These are phyloP conservation scores for Drosophila buzzatii DNA, from an alignment of 2,888 invertebrate species.

Conservation along the genomic window DNA sequence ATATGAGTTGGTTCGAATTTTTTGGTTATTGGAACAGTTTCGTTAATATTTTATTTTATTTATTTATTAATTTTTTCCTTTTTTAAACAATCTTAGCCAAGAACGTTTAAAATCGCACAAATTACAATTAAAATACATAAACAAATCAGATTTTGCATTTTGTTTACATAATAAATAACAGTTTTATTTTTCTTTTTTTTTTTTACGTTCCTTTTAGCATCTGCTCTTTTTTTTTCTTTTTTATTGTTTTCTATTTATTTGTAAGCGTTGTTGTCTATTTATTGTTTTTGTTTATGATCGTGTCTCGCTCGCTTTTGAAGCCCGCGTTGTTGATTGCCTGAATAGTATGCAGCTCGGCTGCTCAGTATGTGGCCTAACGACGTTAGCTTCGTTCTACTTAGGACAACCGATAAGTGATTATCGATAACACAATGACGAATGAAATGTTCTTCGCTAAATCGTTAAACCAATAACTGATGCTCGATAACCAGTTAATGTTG, in stretches of 20 bases:
- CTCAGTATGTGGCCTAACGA: slow-evolving; percentile 62
- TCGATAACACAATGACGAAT: slow-evolving; percentile 12
- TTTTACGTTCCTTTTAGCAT: not conserved
- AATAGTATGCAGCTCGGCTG: slow-evolving; percentile 62
- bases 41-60: not conserved
- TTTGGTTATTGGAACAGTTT: slow-evolving; percentile 14
- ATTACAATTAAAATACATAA: slow-evolving; percentile 53
- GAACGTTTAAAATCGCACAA: slow-evolving; percentile 60
- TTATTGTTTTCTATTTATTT: slow-evolving; percentile 26
- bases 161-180: slow-evolving; percentile 55
- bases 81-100: slow-evolving; percentile 24
- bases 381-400: slow-evolving; percentile 27
- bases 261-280: slow-evolving; percentile 28
- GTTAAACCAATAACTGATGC: slow-evolving; percentile 1
- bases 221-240: not conserved
- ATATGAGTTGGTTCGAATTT: not conserved
- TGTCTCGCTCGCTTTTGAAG: slow-evolving; percentile 64
- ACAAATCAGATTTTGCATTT: slow-evolving; percentile 40
- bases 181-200: slow-evolving; percentile 16
- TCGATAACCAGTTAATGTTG: not conserved
- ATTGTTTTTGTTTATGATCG: slow-evolving; percentile 51
- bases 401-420: slow-evolving; percentile 23
- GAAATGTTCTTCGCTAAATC: not conserved
- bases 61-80: not conserved
- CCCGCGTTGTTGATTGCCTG: slow-evolving; percentile 70